Evolutionary conservation across 2,113 vertebrate genomes (phyloP), one percentile per base, ranked within the genome.

Genomic region (Syrrhaptes paradoxus): DNA sequence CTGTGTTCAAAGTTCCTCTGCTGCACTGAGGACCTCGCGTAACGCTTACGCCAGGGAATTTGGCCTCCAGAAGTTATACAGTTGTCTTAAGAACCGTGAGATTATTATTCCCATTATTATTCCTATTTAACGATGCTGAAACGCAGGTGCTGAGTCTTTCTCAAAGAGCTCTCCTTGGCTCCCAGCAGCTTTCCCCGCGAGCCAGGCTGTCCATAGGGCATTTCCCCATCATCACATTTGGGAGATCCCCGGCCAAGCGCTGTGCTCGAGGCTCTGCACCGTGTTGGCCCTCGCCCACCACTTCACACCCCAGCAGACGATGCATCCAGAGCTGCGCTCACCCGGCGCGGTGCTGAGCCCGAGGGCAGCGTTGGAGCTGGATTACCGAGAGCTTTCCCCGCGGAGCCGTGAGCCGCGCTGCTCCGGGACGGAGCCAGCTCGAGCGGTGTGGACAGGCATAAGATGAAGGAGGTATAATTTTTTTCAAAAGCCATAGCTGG

Each of bases 1-100:
- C 62, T 54, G 45, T 3, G 8, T 43, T 17, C 32, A 43, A 75
- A 57, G 38, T 4, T 45, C 62, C 38, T 49, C 26, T 61, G 55
- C 34, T 62, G 71, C 38, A 1, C 51, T 13, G 43, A 85, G 21
- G 7, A 16, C 38, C 34, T 66, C 0, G 0, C 29, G 26, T 32
- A 43, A 46, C 0, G 0, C 65, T 54, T 74, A 48, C 10, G 45
- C 2, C 29, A 22, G 41, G 0, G 0, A 15, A 6, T 79, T 73
- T 48, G 18, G 3, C 62, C 58, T 70, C 41, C 78, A 62, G 54
- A 70, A 83, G 10, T 41, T 2, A 11, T 26, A 9, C 10, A 28
- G 13, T 46, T 62, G 25, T 17, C 61, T 61, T 10, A 19, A 76
- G 68, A 58, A 34, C 51, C 11, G 3, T 0, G n/a, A 38, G 41